Evolutionary conservation across 2,113 vertebrate genomes (phyloP), one percentile per base, ranked within the genome.

Genomic region (Tautogolabrus adspersus): DNA sequence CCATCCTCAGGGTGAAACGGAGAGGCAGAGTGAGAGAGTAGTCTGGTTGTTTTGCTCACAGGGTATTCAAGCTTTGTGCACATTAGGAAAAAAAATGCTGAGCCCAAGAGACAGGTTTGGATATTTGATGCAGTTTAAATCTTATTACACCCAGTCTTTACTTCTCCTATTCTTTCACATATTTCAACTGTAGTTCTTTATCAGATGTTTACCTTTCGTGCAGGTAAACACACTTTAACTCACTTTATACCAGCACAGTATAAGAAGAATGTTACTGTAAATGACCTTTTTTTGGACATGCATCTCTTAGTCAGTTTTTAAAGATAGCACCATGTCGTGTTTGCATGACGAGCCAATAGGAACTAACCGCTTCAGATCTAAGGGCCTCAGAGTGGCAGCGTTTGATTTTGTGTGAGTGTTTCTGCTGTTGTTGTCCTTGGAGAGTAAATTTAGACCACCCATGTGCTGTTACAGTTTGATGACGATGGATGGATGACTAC

Each of bases 171-270:
- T 63, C 51, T 57, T 22, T 59, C 58, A 72, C 51, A 62, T 18
- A 64, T 51, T 63, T 44, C 37, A 79, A 56, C 34, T 38, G 22
- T 72, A 69, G 38, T 68, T 83, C 34, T 66, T 59, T 77, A 66
- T 68, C 68, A 37, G 55, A 72, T 11, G 22, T 81, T 74, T 71
- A 73, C 62, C 65, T 68, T n/a, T 57, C 44, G 61, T 34, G 51
- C 34, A 76, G 81, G 68, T 77, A 46, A 79, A 62, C 73, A 84
- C 81, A 89, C 80, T 72, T 90, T 74, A 72, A 81, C 73, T 79
- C 89, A 88, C 83, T 80, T 86, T 83, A 76, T 85, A 90, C 89
- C 90, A 93, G 92, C 90, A 93, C 91, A 93, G 79, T 83, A 89
- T 75, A 65, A 92, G 81, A 88, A 86, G 88, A 91, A 92, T 91